phyloP scores from a whole-genome alignment of 2,113 vertebrate species.

The Aspidoscelis tigris region DNA sequence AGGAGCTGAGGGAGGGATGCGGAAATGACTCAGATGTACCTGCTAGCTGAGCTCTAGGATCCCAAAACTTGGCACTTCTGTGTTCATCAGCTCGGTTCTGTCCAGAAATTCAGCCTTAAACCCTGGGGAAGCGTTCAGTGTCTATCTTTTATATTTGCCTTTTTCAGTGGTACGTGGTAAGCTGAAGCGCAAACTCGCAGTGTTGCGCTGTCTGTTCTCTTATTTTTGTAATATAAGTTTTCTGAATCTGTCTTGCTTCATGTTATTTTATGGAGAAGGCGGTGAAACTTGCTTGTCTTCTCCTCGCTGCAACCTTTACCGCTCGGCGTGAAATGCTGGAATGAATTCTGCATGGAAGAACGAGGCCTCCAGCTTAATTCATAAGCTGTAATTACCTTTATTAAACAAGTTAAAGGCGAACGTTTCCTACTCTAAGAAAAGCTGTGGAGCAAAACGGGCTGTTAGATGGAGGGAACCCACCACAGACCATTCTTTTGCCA shows the following conservation, averaged over 20 bases:
- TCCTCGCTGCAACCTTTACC: neutral
- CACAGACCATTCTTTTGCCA: neutral
- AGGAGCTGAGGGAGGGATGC: neutral
- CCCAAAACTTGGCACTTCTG: conserved; percentile 16
- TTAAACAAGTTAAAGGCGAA: neutral
- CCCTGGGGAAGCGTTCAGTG: conserved; percentile 51
- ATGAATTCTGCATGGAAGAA: neutral
- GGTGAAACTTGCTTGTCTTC: rapidly evolving
- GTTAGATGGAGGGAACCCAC: neutral
- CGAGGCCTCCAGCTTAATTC: neutral
- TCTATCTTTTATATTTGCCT: conserved; percentile 71
- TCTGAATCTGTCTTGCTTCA: conserved; percentile 44
- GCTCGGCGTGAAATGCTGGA: neutral
- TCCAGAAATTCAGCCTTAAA: conserved; percentile 63
- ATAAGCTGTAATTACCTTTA: neutral
- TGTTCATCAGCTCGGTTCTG: conserved; percentile 71
- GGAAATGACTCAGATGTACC: neutral
- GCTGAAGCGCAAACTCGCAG: conserved; percentile 44
- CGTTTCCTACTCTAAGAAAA: neutral
- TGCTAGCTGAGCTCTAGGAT: neutral
- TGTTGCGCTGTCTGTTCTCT: conserved; percentile 42
- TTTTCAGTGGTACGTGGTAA: conserved; percentile 58
- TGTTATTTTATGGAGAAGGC: conserved; percentile 41
- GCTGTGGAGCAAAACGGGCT: neutral
- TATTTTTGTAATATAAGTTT: conserved; percentile 76